A percentile compares a stretch with the other conserved stretches of the same genome.
These are phyloP conservation scores for Pseudachorutes palmiensis DNA, from an alignment of 1,140 invertebrate species.

Conservation along the genomic window DNA sequence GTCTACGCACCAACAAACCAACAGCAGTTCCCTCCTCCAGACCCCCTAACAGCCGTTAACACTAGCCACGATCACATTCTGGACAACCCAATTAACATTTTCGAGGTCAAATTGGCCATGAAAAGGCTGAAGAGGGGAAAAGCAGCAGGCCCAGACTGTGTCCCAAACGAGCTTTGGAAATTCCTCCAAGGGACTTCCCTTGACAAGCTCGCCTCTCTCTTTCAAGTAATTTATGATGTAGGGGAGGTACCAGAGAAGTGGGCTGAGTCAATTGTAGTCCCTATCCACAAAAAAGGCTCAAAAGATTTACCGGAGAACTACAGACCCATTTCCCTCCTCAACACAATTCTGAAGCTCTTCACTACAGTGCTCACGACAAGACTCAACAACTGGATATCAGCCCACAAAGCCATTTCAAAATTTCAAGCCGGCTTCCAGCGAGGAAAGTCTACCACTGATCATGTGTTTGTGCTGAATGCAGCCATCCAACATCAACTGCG, in stretches of 20 bases:
- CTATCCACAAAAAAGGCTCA: slow-evolving; percentile 35
- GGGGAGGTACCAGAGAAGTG: not conserved
- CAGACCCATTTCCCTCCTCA: slow-evolving; percentile 37
- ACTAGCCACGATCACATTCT: not conserved
- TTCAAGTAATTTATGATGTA: not conserved
- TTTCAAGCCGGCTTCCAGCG: slow-evolving; percentile 37
- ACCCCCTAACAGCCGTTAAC: not conserved
- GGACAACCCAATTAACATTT: not conserved
- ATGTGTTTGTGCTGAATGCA: slow-evolving; percentile 33
- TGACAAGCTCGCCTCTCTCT: not conserved
- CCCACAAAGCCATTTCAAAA: slow-evolving; percentile 31
- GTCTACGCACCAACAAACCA: not conserved
- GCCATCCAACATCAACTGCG: slow-evolving; percentile 12
- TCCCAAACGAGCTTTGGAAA: too few relatives aligned
- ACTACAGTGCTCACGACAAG: slow-evolving; percentile 31
- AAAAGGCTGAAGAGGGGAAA: not conserved
- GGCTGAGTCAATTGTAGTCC: slow-evolving; percentile 12
- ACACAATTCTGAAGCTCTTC: slow-evolving; percentile 36
- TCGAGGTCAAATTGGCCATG: not conserved
- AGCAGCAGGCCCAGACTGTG: not conserved
- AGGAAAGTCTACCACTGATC: slow-evolving; percentile 30
- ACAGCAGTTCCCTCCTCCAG: not conserved
- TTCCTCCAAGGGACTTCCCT: not conserved
- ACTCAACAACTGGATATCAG: slow-evolving; percentile 30
- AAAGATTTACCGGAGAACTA: slow-evolving; percentile 30